Evolutionary conservation across 2,888 invertebrate genomes (phyloP), one percentile per base, ranked within the genome.

Genomic region (Ophion obscuratus): DNA sequence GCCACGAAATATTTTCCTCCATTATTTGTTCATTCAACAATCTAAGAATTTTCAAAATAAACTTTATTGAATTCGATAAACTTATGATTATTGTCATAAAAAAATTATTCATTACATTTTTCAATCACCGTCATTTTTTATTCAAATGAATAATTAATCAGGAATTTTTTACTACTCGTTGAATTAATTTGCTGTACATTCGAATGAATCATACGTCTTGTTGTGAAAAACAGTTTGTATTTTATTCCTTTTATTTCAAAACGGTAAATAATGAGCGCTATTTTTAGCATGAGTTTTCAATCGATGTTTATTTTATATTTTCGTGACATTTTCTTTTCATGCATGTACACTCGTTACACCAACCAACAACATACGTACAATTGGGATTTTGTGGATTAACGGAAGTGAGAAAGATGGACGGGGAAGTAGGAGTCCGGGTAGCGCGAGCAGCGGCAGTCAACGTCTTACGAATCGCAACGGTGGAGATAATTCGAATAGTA

Each of bases 361-460:
- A 40, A 78, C 68, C 40, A 78, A 70, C 11, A 61, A 81, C 64
- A 75, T 64, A 44, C 24, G 66, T 53, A 67, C 53, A 74, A 27
- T n/a, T 27, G 10, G 44, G 44, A 88, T 82, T 53, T 36, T 68
- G 53, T 87, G 67, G 76, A 82, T 87, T 87, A 80, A 71, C 74
- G 36, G 78, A 62, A 76, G 20, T 76, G 77, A 78, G 73, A 31
- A 1, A 24, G 24, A 24, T 31, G 75, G 81, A 67, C 24, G 27
- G 53, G 71, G 80, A 76, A 83, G 76, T 84, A 85, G 88, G 87
- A 79, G 91, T 92, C 93, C 92, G 93, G 93, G 93, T 93, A 94
- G 94, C 94, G 94, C 94, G 94, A 94, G 94, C 94, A 94, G 94
- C 94, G 94, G 94, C 94, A 94, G 94, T 94, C 93, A 92, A 94